Percentiles rank a stretch among this genome's conserved stretches.
phyloP scores from a whole-genome alignment of 2,797 vertebrate genomes.

The Channallabes apus region DNA sequence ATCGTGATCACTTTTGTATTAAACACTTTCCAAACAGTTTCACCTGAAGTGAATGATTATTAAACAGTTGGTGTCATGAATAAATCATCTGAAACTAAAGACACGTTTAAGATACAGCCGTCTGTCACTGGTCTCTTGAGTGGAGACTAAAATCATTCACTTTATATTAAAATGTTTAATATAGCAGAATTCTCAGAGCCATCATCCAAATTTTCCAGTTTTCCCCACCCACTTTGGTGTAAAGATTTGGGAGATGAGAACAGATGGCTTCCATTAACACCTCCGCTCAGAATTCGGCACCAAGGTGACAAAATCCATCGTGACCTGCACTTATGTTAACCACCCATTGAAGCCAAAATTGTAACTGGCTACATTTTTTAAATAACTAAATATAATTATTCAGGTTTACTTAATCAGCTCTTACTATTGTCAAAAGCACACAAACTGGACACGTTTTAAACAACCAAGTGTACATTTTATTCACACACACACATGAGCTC shows the following conservation, averaged over 20 bases:
- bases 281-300: background rate
- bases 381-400: no score
- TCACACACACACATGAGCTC: background rate
- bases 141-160: no score
- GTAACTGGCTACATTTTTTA: background rate
- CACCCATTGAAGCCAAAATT: no score
- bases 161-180: no score
- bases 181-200: no score
- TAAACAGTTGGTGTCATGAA: no score
- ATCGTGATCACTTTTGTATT: no score
- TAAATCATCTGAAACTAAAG: no score
- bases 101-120: no score
- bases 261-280: background rate
- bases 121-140: no score
- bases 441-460: background rate
- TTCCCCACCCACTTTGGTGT: background rate
- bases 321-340: background rate
- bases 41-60: no score
- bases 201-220: background rate
- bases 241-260: background rate
- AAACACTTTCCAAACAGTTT: no score
- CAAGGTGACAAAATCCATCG: background rate
- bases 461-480: constrained; percentile 14
- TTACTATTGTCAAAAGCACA: background rate
- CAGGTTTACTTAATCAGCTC: background rate